Percentiles rank a stretch among this genome's conserved stretches.
Conservation (phyloP, 2,888 invertebrate genomes). For the Drosophila tanythrix region DNA sequence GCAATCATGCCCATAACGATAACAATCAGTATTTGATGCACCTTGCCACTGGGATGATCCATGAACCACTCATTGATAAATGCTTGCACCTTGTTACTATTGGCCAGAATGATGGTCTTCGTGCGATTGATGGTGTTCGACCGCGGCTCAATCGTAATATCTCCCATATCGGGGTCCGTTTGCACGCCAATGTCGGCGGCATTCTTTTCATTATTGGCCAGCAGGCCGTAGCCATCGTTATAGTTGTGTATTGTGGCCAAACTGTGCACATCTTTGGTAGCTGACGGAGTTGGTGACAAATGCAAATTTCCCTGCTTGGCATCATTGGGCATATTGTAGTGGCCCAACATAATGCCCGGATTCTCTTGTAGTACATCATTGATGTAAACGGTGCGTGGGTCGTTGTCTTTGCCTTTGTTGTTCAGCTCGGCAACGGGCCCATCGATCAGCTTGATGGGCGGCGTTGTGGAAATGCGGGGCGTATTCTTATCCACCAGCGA, state of each 20-base stretch:
- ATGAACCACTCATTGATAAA: slow-evolving; percentile 87
- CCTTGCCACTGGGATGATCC: slow-evolving; percentile 91
- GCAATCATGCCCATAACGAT: slow-evolving; percentile 89
- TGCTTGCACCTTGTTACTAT: slow-evolving; percentile 80
- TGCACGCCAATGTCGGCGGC: slow-evolving; percentile 86
- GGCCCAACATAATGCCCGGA: slow-evolving; percentile 86
- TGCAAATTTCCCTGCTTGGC: slow-evolving; percentile 72
- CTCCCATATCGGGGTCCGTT: slow-evolving; percentile 86
- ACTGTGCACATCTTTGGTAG: slow-evolving; percentile 71
- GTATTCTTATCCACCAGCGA: slow-evolving; percentile 96
- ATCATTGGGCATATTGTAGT: slow-evolving; percentile 90
- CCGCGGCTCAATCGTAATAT: slow-evolving; percentile 66
- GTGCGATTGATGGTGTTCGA: slow-evolving; percentile 84
- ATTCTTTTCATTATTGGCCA: slow-evolving; percentile 74
- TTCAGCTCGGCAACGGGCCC: slow-evolving; percentile 87
- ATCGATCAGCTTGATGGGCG: slow-evolving; percentile 90
- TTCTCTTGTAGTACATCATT: slow-evolving; percentile 84
- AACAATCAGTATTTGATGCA: slow-evolving; percentile 89
- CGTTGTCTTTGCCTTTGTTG: slow-evolving; percentile 49
- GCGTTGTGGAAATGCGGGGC: slow-evolving; percentile 91
- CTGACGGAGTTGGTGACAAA: slow-evolving; percentile 79
- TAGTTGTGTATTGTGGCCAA: slow-evolving; percentile 82
- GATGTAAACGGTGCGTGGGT: slow-evolving; percentile 85
- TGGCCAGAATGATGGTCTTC: slow-evolving; percentile 79
- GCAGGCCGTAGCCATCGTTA: slow-evolving; percentile 74